These are phyloP conservation scores for Empidonax alnorum DNA, from an alignment of 2,113 vertebrate genomes.

Conservation along the genomic window DNA sequence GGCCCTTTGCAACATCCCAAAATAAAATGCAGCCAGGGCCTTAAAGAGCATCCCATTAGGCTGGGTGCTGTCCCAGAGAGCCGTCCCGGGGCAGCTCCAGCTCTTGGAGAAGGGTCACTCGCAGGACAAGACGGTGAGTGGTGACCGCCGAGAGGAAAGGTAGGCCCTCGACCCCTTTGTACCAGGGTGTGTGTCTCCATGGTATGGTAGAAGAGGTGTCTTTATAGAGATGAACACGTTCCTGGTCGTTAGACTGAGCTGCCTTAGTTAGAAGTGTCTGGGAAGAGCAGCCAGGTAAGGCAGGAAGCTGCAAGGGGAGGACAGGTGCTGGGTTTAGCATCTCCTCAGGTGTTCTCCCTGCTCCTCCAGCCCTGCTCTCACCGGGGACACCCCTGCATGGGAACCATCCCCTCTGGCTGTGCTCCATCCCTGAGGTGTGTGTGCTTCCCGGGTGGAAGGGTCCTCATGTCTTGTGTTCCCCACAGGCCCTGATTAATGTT, in stretches of 20 bases:
- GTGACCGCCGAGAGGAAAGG: background rate
- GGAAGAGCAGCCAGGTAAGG: background rate
- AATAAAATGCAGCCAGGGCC: background rate
- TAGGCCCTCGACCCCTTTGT: background rate
- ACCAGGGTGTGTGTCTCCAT: background rate
- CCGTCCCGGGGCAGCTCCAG: background rate
- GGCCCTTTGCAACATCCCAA: background rate
- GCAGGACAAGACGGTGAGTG: background rate
- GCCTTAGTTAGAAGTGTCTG: background rate
- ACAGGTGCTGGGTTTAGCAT: background rate
- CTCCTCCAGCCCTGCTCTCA: background rate
- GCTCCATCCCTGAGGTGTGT: background rate
- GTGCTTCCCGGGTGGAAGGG: background rate
- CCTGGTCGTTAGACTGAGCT: background rate
- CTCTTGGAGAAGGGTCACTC: background rate
- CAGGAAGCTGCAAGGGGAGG: background rate
- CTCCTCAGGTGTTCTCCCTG: background rate
- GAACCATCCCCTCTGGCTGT: fast-evolving
- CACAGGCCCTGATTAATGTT: background rate
- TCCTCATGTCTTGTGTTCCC: background rate
- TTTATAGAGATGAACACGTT: background rate
- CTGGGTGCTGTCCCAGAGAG: background rate
- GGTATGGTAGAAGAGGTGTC: background rate
- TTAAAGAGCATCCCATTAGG: background rate
- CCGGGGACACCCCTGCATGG: background rate